These are phyloP conservation scores for Rhagologus leucostigma DNA, from an alignment of 2,113 vertebrate species.

Conservation along the genomic window DNA sequence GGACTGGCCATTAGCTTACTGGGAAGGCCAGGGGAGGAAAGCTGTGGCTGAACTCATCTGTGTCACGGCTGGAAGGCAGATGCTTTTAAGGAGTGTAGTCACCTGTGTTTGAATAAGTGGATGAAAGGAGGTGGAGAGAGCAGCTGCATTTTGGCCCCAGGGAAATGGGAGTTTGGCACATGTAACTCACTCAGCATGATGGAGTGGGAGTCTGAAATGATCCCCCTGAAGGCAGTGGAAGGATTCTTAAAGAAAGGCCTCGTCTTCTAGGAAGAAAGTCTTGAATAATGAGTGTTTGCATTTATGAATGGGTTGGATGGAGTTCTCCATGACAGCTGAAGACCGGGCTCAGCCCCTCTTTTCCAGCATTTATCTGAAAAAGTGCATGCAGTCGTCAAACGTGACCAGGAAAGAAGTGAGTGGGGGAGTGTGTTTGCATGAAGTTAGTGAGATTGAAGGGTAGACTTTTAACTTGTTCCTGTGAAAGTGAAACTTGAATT, in stretches of 20 bases:
- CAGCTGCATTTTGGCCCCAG: background rate
- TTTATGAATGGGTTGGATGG: background rate
- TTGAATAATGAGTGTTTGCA: background rate
- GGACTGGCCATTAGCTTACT: background rate
- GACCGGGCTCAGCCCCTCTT: background rate
- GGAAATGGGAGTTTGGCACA: background rate
- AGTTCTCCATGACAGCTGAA: background rate
- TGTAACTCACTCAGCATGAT: background rate
- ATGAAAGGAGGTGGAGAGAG: background rate
- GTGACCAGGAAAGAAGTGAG: background rate
- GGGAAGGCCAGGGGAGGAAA: background rate
- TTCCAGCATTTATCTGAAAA: background rate
- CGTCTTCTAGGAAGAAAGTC: background rate
- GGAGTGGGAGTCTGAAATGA: background rate
- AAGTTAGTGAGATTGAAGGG: background rate
- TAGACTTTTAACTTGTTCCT: background rate
- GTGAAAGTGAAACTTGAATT: background rate
- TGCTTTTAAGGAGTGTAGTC: background rate
- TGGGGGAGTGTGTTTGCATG: background rate
- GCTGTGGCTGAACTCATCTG: background rate
- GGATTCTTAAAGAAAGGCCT: background rate
- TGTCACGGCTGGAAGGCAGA: background rate
- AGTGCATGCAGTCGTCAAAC: fast-evolving
- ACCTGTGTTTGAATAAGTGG: background rate
- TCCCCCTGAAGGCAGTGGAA: background rate